phyloP scores from a whole-genome alignment of 2,888 invertebrate genomes.

The Cetonia aurata region DNA sequence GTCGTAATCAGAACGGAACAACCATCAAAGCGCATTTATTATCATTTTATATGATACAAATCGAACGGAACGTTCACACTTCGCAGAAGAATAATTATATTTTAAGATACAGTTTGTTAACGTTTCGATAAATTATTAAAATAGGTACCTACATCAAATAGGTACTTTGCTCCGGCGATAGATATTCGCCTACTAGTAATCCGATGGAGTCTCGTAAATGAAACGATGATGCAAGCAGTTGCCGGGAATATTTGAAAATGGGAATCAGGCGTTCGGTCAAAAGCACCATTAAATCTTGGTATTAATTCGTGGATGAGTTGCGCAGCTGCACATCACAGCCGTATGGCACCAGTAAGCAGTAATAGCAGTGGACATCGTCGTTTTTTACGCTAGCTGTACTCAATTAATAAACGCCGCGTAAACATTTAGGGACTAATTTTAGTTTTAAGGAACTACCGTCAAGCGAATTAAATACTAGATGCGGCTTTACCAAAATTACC shows the following conservation, averaged over 20 bases:
- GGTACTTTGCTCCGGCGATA: too few species aligned
- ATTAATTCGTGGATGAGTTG: conserved; percentile 22
- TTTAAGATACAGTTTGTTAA: too few species aligned
- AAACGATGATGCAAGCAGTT: too few species aligned
- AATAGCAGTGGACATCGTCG: conserved; percentile 25
- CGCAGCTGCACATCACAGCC: conserved; percentile 25
- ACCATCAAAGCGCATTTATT: too few species aligned
- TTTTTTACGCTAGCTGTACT: conserved; percentile 30
- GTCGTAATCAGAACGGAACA: too few species aligned
- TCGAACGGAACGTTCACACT: too few species aligned
- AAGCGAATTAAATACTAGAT: conserved; percentile 14
- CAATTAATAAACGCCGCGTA: conserved; percentile 38
- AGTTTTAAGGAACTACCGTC: conserved; percentile 28
- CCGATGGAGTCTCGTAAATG: too few species aligned
- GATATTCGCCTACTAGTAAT: too few species aligned
- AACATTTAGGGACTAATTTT: conserved; percentile 39
- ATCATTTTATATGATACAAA: too few species aligned
- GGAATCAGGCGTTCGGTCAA: conserved; percentile 12
- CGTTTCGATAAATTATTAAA: too few species aligned
- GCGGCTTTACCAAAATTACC: conserved; percentile 5
- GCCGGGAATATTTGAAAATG: background rate
- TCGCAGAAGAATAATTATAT: too few species aligned
- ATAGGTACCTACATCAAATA: too few species aligned
- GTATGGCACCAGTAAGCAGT: background rate
- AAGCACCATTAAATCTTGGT: conserved; percentile 18